Evolutionary conservation across 2,888 invertebrate genomes (phyloP).

Genomic region (Hartigia nigra): DNA sequence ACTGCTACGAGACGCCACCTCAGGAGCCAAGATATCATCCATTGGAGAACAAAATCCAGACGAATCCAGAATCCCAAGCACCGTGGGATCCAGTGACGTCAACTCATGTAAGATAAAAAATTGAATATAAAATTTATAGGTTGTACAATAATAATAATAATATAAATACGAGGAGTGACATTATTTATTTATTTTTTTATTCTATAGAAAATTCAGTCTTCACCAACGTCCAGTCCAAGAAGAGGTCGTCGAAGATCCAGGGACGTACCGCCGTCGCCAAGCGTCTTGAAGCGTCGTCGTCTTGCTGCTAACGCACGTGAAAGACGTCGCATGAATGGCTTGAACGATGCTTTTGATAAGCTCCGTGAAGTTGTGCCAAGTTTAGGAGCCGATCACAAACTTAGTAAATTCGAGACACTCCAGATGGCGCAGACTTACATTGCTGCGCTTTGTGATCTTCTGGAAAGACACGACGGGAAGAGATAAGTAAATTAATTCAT

Average conservation of each 20-base stretch:
- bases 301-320: conserved; percentile 82
- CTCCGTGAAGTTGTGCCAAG: conserved; percentile 79
- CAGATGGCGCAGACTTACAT: conserved; percentile 86
- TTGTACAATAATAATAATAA: too few species aligned
- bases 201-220: conserved; percentile 43
- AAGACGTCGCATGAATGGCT: conserved; percentile 79
- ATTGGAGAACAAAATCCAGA: conserved; percentile 36
- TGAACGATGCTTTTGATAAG: conserved; percentile 81
- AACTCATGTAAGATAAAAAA: conserved; percentile 40
- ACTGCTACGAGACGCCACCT: conserved; percentile 58
- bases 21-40: conserved; percentile 51
- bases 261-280: conserved; percentile 68
- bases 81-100: conserved; percentile 50
- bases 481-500: neutral
- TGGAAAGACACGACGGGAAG: conserved; percentile 65
- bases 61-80: conserved; percentile 36
- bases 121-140: neutral
- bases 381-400: conserved; percentile 76
- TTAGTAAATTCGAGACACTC: conserved; percentile 82
- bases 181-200: neutral
- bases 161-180: too few species aligned
- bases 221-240: conserved; percentile 55
- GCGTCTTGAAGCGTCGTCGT: conserved; percentile 72
- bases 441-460: conserved; percentile 74
- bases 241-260: conserved; percentile 56